These are phyloP conservation scores for Tetragnatha montana DNA, from an alignment of 2,888 invertebrate species.

Conservation along the genomic window DNA sequence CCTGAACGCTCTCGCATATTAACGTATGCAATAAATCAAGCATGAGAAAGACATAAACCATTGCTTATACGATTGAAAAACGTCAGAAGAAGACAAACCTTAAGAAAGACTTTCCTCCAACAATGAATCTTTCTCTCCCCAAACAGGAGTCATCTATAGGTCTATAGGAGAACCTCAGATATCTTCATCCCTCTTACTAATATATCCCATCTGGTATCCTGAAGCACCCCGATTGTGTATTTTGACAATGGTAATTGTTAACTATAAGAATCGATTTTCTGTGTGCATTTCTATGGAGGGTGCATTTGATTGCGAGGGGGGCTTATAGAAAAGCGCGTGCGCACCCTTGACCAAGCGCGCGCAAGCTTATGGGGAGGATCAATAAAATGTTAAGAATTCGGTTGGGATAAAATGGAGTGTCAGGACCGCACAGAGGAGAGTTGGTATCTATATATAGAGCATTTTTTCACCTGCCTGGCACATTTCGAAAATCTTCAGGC, in stretches of 20 bases:
- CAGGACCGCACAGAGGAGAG: slow-evolving; percentile 29
- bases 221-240: neutral
- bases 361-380: slow-evolving; percentile 44
- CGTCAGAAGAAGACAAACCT: neutral
- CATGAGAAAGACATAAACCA: neutral
- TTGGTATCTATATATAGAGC: slow-evolving; percentile 59
- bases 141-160: neutral
- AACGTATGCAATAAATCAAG: neutral
- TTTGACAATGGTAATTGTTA: neutral
- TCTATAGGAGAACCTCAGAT: neutral
- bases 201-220: neutral
- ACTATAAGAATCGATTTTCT: neutral
- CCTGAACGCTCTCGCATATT: neutral
- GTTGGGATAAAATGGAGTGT: slow-evolving; percentile 35
- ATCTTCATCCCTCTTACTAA: neutral
- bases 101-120: neutral
- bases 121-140: neutral
- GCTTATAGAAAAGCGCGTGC: slow-evolving; percentile 6
- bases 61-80: neutral
- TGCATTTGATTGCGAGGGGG: neutral
- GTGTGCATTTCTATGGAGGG: neutral
- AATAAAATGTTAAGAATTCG: slow-evolving; percentile 41
- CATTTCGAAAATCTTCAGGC: slow-evolving; percentile 25
- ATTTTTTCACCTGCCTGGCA: slow-evolving; percentile 42
- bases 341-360: slow-evolving; percentile 8